phyloP scores from a whole-genome alignment of 53 echinoderm and acorn worm species.

The Echinometra lucunter region DNA sequence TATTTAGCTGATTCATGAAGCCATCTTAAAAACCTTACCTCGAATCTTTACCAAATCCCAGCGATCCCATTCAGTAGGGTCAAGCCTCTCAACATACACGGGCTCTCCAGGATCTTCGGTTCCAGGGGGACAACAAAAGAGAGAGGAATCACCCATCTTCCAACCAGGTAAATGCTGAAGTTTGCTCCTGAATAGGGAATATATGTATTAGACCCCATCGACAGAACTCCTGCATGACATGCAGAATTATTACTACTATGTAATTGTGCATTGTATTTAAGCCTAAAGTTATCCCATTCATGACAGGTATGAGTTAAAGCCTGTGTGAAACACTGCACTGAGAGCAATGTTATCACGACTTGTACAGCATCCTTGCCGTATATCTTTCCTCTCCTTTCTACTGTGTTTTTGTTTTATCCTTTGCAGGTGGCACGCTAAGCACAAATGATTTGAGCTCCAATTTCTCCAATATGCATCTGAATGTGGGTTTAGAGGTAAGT shows the following conservation, averaged over 20 bases:
- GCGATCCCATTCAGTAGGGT: constrained; percentile 90
- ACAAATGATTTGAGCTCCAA: constrained; percentile 64
- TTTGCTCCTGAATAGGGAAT: too few relatives aligned
- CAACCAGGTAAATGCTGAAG: constrained; percentile 75
- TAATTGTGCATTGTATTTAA: too few relatives aligned
- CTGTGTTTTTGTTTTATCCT: background rate
- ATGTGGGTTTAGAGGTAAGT: constrained; percentile 49
- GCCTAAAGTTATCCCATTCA: too few relatives aligned
- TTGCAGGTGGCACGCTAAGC: constrained; percentile 11
- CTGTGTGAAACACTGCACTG: too few relatives aligned
- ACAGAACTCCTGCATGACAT: too few relatives aligned
- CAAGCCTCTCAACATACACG: constrained; percentile 84
- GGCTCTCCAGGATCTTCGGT: constrained; percentile 22
- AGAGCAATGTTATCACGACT: background rate
- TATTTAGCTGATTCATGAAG: too few relatives aligned
- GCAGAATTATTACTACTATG: too few relatives aligned
- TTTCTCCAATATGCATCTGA: constrained; percentile 57
- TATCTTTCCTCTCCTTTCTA: background rate
- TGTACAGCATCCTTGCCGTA: background rate
- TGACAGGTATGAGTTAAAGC: too few relatives aligned
- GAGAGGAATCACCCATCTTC: constrained; percentile 49
- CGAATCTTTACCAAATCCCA: constrained; percentile 12
- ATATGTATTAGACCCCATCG: too few relatives aligned
- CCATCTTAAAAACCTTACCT: too few relatives aligned
- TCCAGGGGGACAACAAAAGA: constrained; percentile 46